These are phyloP conservation scores for Ashinkailepas kermadecensis DNA, from an alignment of 2,888 invertebrate species.

Conservation along the genomic window DNA sequence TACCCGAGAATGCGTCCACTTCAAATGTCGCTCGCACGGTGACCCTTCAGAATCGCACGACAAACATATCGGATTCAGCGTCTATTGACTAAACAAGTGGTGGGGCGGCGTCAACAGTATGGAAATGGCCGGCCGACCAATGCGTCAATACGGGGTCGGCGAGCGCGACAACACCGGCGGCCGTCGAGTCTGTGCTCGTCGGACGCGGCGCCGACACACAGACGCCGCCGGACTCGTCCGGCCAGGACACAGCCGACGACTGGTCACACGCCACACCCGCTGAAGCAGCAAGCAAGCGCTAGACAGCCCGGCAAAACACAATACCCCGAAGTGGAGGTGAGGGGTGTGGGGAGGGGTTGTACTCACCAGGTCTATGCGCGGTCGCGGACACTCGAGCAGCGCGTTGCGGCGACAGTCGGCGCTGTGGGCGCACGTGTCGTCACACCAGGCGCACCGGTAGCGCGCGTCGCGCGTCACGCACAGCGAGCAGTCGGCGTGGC, in stretches of 20 bases:
- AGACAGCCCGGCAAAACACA: too few species aligned
- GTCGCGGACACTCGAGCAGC: slow-evolving; percentile 64
- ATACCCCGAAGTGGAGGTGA: too few species aligned
- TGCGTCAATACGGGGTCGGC: neutral
- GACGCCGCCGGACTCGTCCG: too few species aligned
- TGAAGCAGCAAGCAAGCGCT: too few species aligned
- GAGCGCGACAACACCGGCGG: neutral
- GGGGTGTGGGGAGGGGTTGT: too few species aligned
- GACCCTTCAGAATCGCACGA: neutral
- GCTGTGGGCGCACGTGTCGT: slow-evolving; percentile 73
- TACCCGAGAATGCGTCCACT: neutral
- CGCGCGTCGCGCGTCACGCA: slow-evolving; percentile 79
- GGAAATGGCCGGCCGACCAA: neutral
- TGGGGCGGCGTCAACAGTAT: neutral
- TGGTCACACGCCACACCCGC: too few species aligned
- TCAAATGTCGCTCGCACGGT: neutral
- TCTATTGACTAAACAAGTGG: slow-evolving; percentile 15
- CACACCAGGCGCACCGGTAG: slow-evolving; percentile 95
- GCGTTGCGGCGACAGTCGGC: slow-evolving; percentile 60
- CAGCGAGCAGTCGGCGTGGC: slow-evolving; percentile 90
- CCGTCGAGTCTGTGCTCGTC: too few species aligned
- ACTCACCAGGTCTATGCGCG: slow-evolving; percentile 75
- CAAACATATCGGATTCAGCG: neutral
- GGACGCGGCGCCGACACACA: too few species aligned
- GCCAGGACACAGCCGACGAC: too few species aligned